These are phyloP conservation scores for Aplochiton taeniatus DNA, from an alignment of 2,797 vertebrate species.

Conservation along the genomic window DNA sequence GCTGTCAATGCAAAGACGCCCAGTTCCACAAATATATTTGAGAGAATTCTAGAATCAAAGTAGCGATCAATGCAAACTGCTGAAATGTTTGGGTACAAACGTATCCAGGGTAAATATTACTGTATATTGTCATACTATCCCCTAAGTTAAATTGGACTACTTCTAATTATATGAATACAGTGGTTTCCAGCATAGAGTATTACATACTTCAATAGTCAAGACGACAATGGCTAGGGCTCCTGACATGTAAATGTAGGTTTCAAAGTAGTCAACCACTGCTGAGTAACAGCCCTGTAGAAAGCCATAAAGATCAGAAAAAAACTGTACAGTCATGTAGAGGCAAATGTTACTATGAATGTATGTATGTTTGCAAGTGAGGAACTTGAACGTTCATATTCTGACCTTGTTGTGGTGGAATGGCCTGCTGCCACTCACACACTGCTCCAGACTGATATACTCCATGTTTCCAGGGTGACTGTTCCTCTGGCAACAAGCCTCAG, in stretches of 20 bases:
- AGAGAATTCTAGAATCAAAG: too few relatives aligned
- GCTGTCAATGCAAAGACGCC: too few relatives aligned
- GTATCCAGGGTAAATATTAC: too few relatives aligned
- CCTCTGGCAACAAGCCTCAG: conserved; percentile 86
- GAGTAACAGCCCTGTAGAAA: conserved; percentile 89
- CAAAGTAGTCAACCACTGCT: conserved; percentile 86
- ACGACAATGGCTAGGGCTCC: conserved; percentile 90
- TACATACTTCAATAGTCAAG: conserved; percentile 85
- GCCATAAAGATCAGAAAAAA: neutral
- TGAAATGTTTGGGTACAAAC: too few relatives aligned
- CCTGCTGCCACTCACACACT: conserved; percentile 78
- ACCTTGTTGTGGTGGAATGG: conserved; percentile 87
- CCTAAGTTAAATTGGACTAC: too few relatives aligned
- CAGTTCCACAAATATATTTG: too few relatives aligned
- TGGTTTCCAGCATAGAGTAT: too few relatives aligned
- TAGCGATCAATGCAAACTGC: too few relatives aligned
- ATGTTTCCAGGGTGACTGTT: conserved; percentile 72
- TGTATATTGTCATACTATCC: too few relatives aligned
- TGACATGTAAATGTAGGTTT: conserved; percentile 89
- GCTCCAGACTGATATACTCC: conserved; percentile 70
- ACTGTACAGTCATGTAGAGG: conserved; percentile 4
- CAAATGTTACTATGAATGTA: neutral
- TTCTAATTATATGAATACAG: too few relatives aligned
- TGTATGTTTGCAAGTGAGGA: neutral
- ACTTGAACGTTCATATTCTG: neutral